Conservation (phyloP, 2,888 invertebrate genomes). For the Lottia gigantea region DNA sequence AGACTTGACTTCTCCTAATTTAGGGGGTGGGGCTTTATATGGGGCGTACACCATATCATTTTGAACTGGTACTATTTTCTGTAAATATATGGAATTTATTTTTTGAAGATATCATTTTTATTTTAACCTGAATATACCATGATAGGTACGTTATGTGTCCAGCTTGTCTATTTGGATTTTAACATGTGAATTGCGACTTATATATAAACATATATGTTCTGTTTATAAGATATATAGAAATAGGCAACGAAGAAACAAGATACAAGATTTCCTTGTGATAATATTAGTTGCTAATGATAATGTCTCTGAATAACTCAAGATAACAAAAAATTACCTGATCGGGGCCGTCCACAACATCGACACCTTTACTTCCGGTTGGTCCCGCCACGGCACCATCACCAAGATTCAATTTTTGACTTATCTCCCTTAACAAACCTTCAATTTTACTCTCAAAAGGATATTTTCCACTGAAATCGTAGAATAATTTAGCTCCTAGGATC, state of each 20-base stretch:
- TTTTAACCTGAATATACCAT: no score
- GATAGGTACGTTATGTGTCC: no score
- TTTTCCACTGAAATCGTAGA: constrained; percentile 40
- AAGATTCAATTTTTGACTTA: constrained; percentile 13
- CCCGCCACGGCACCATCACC: not conserved
- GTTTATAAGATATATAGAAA: no score
- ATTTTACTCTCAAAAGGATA: constrained; percentile 37
- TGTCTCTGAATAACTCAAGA: not conserved
- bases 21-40: not conserved
- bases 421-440: constrained; percentile 28
- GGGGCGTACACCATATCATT: not conserved
- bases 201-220: no score
- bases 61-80: constrained; percentile 2
- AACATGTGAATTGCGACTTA: no score
- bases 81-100: not conserved
- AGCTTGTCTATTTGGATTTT: no score
- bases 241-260: no score
- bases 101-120: no score
- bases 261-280: no score
- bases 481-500: constrained; percentile 40
- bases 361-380: not conserved
- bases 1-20: constrained; percentile 9
- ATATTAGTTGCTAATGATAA: no score
- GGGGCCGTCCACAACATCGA: not conserved
- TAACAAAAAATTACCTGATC: not conserved